Evolutionary conservation across 37 sponge, comb jelly and placozoan genomes (phyloP), one percentile per base, ranked within the genome.

Genomic region (Chondrosia reniformis): DNA sequence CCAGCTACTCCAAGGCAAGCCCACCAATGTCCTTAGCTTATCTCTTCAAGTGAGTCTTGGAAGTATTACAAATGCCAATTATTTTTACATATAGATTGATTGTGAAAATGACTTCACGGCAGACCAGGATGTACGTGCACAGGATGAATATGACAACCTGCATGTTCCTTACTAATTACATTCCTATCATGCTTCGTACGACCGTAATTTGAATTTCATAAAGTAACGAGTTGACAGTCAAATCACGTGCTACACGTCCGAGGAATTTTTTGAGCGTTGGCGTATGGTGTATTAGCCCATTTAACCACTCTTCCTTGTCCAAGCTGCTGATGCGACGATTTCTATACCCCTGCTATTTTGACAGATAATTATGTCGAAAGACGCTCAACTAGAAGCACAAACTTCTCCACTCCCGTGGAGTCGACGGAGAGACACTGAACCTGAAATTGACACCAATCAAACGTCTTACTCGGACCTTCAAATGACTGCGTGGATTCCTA

Each of bases 151-250:
- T 40, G 61, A 74, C 61, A 41, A 73, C 13, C 75, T 82, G 25
- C 67, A 74, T 39, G 83, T 76, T 19, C 90, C 90, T 27, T 90
- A 90, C 33, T 90, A 82, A 61, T 1, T n/a, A n/a, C n/a, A n/a
- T n/a, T n/a, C n/a, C n/a, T n/a, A n/a, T n/a, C n/a, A n/a, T n/a
- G n/a, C n/a, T n/a, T n/a, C n/a, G n/a, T n/a, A n/a, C n/a, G n/a
- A n/a, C n/a, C n/a, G n/a, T n/a, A n/a, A n/a, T n/a, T n/a, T n/a
- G n/a, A n/a, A n/a, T n/a, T n/a, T n/a, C n/a, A n/a, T n/a, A n/a
- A n/a, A n/a, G n/a, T n/a, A n/a, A n/a, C n/a, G n/a, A n/a, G n/a
- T n/a, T n/a, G n/a, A n/a, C n/a, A n/a, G n/a, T n/a, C n/a, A n/a
- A n/a, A n/a, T n/a, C n/a, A n/a, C n/a, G n/a, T n/a, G n/a, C n/a